Base-by-base conservation (phyloP, 2,888 invertebrate genomes). In the Eurytoma adleriae region DNA sequence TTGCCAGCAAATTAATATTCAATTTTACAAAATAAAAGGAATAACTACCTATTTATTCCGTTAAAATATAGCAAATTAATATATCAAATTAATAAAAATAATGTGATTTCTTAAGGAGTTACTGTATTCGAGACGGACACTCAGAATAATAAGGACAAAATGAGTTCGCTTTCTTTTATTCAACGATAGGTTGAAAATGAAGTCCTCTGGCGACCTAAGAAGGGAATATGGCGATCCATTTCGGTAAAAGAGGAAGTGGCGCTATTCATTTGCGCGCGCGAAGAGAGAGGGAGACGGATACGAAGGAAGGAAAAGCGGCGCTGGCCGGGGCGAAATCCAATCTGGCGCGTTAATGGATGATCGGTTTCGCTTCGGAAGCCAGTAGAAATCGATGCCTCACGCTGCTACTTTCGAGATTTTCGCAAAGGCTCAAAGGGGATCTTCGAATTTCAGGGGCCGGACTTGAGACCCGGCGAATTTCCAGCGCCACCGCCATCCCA, bases 281-380 rank as follows among this genome's bases (percentile, higher is more conserved):
- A 12, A 7, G 64, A 30, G 66, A 71, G 57, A 50, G 69, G 62
- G 66, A 80, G 68, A 56, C 18, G 66, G 74, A 64, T 50, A 57
- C 69, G 54, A 40, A 40, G 40, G 40, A 40, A 40, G 40, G 40
- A 40, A 40, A 40, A 40, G 54, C 16, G 54, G 54, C 5, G 62
- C 30, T 48, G 75, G 61, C 72, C 54, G 52, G 64, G 73, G 61
- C 56, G 73, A 78, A 79, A 80, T 81, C 71, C 78, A 81, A 83
- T 83, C 83, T 73, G 77, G 78, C 78, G 80, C 73, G 78, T 82
- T 83, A 84, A 85, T 83, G 82, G 84, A 83, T 81, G 82, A 82
- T 83, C 82, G 83, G 81, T 83, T 81, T 81, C 78, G 78, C 78
- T 78, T 76, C 64, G 66, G 12, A 24, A 24, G 30, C 77, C 40